These are phyloP conservation scores for Acomys russatus DNA, from an alignment of 2,797 vertebrate genomes.

Conservation along the genomic window DNA sequence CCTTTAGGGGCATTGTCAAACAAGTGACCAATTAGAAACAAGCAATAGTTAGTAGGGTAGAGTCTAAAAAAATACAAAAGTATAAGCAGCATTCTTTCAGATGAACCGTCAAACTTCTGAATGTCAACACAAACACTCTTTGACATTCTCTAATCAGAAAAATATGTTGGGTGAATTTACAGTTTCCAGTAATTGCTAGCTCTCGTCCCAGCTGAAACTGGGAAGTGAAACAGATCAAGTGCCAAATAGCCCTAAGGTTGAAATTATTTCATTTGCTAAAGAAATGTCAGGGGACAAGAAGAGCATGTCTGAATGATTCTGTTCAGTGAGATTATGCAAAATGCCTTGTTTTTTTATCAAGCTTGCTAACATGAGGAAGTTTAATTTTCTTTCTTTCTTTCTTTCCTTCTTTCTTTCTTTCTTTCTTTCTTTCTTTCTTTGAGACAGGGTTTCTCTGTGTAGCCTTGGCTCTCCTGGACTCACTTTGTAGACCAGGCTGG, in stretches of 20 bases:
- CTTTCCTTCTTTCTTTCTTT: no score
- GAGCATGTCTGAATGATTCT: not conserved
- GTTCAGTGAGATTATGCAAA: not conserved
- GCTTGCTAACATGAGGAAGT: not conserved
- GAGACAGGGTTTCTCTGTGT: no score
- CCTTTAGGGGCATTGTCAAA: slow-evolving; percentile 25
- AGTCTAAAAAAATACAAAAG: not conserved
- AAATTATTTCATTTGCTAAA: slow-evolving; percentile 42
- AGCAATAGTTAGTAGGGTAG: slow-evolving; percentile 16
- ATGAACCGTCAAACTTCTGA: slow-evolving; percentile 58
- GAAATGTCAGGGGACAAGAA: not conserved
- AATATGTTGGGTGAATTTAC: slow-evolving; percentile 72
- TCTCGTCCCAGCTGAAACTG: slow-evolving; percentile 56
- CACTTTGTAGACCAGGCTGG: no score
- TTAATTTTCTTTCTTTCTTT: not conserved
- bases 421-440: no score
- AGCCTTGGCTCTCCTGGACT: no score
- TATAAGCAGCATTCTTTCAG: slow-evolving; percentile 24
- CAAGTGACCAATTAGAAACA: not conserved
- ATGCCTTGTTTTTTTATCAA: slow-evolving; percentile 5
- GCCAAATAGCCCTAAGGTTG: slow-evolving; percentile 49
- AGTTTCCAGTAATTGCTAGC: slow-evolving; percentile 75
- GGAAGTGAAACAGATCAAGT: slow-evolving; percentile 72
- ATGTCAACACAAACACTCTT: slow-evolving; percentile 55
- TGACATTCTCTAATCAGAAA: slow-evolving; percentile 71